Evolutionary conservation across 53 echinoderm and acorn worm genomes (phyloP).

Genomic region (Luidia sarsii): DNA sequence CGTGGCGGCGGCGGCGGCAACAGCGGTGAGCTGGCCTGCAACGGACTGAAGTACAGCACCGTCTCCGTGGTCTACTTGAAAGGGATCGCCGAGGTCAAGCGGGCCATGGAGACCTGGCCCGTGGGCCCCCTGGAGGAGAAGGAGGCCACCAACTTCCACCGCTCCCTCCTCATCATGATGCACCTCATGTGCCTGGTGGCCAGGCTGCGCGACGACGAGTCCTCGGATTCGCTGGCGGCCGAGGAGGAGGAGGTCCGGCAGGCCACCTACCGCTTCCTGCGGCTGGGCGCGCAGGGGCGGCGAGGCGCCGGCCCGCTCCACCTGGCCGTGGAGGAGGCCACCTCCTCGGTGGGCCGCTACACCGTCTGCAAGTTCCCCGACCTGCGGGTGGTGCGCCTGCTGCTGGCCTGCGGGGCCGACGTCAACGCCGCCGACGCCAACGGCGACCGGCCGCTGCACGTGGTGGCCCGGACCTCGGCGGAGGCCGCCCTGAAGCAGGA

Average conservation of each 20-base stretch:
- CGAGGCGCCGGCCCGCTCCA: conserved; percentile 76
- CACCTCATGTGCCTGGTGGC: conserved; percentile 96
- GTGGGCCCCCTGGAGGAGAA: conserved; percentile 72
- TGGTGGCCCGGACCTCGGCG: conserved; percentile 63
- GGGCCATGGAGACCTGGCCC: conserved; percentile 41
- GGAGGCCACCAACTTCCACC: conserved; percentile 82
- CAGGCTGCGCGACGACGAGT: conserved; percentile 70
- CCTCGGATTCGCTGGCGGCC: too few species aligned
- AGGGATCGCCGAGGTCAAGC: conserved; percentile 79
- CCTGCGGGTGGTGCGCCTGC: conserved; percentile 68
- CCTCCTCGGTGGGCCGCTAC: conserved; percentile 95
- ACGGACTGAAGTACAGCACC: conserved; percentile 69
- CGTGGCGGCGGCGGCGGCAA: too few species aligned
- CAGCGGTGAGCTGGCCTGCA: conserved; percentile 78
- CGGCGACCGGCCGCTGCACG: conserved; percentile 82
- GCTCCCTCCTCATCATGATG: conserved; percentile 89
- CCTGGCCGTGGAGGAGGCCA: conserved; percentile 82
- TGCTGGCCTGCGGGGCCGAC: conserved; percentile 85
- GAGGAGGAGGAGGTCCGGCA: conserved; percentile 62
- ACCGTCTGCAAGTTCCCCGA: conserved; percentile 96
- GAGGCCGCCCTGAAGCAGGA: conserved; percentile 47
- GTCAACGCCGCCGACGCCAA: conserved; percentile 64
- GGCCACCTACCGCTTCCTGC: conserved; percentile 79
- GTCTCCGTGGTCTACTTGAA: conserved; percentile 77
- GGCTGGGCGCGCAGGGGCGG: conserved; percentile 66